phyloP scores from a whole-genome alignment of 2,888 invertebrate species.

The Coelopa pilipes region DNA sequence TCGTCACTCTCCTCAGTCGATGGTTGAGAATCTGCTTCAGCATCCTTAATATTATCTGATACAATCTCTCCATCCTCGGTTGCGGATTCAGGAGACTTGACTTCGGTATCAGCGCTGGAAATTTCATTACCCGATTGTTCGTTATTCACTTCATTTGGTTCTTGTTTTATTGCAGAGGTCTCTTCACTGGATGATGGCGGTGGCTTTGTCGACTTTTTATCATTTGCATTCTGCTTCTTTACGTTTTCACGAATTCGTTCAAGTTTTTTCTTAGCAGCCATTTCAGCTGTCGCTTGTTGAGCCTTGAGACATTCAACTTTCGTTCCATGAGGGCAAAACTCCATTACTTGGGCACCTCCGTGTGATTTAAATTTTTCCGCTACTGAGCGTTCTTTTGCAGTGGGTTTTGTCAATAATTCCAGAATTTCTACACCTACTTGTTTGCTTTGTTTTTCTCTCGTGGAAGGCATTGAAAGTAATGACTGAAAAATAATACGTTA shows the following conservation, averaged over 20 bases:
- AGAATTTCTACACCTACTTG: slow-evolving; percentile 96
- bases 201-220: neutral
- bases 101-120: slow-evolving; percentile 28
- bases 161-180: no score
- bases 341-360: slow-evolving; percentile 92
- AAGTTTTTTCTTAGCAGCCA: slow-evolving; percentile 63
- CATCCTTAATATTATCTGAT: slow-evolving; percentile 50
- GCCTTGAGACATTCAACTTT: slow-evolving; percentile 82
- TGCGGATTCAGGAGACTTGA: slow-evolving; percentile 46
- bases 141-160: neutral
- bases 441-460: slow-evolving; percentile 94
- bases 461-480: slow-evolving; percentile 75
- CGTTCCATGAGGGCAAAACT: slow-evolving; percentile 97
- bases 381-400: slow-evolving; percentile 94
- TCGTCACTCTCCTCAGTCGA: slow-evolving; percentile 45
- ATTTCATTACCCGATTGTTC: slow-evolving; percentile 10
- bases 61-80: slow-evolving; percentile 60
- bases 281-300: slow-evolving; percentile 65
- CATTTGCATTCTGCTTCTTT: neutral
- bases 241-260: slow-evolving; percentile 46
- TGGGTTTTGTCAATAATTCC: slow-evolving; percentile 92
- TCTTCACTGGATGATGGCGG: neutral
- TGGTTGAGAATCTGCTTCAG: slow-evolving; percentile 48
- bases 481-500: slow-evolving; percentile 48
- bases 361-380: slow-evolving; percentile 96